Percentiles rank a stretch among this genome's conserved stretches.
Conservation (phyloP, 1,140 invertebrate genomes). For the Rhynchophorus ferrugineus region DNA sequence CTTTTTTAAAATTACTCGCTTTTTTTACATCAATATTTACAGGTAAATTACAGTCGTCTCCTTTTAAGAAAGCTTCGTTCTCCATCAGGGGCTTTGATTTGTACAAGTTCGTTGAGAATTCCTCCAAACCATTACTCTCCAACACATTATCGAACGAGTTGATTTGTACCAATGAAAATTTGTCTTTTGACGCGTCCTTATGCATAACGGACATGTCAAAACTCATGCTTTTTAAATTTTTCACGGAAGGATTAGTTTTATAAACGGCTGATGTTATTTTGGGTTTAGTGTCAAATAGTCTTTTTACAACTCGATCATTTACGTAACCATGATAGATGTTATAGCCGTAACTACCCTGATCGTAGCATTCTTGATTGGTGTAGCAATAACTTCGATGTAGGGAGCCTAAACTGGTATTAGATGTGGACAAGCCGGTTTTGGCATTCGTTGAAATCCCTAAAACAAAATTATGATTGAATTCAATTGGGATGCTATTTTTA, state of each 20-base stretch:
- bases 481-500: too few species aligned
- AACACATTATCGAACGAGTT: slow-evolving; percentile 18
- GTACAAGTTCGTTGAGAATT: slow-evolving; percentile 9
- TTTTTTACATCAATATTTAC: slow-evolving; percentile 14
- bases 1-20: neutral
- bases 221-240: slow-evolving; percentile 15
- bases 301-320: slow-evolving; percentile 41
- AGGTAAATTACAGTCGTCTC: slow-evolving; percentile 8
- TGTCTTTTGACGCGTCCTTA: slow-evolving; percentile 6
- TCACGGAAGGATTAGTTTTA: slow-evolving; percentile 42
- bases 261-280: slow-evolving; percentile 58
- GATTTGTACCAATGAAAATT: slow-evolving; percentile 8
- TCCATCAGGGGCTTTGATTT: slow-evolving; percentile 9
- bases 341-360: slow-evolving; percentile 62
- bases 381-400: slow-evolving; percentile 64
- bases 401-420: slow-evolving; percentile 64
- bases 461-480: too few species aligned
- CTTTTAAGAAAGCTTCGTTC: slow-evolving; percentile 5
- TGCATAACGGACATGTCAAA: slow-evolving; percentile 15
- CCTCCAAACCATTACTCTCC: slow-evolving; percentile 18
- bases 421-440: slow-evolving; percentile 67
- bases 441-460: slow-evolving; percentile 18
- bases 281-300: slow-evolving; percentile 51
- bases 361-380: slow-evolving; percentile 68
- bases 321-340: slow-evolving; percentile 51